Percentiles rank a stretch among this genome's conserved stretches.
These are phyloP conservation scores for Caprella mutica DNA, from an alignment of 2,888 invertebrate genomes.

Conservation along the genomic window DNA sequence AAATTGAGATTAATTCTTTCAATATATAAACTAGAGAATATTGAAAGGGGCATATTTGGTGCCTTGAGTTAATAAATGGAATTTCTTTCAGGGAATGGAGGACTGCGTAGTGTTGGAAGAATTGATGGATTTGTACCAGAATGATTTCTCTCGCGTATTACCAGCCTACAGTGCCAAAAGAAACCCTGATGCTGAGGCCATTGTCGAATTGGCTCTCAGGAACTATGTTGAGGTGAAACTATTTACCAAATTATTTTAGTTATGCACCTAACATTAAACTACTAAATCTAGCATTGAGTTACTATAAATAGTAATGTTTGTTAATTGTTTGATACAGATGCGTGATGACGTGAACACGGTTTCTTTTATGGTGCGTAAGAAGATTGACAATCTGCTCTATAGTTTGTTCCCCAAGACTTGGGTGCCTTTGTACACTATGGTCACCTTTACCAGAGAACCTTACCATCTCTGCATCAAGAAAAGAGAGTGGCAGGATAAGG, in stretches of 20 bases:
- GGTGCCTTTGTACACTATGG: slow-evolving; percentile 88
- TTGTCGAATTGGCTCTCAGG: slow-evolving; percentile 92
- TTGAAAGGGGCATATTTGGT: neutral
- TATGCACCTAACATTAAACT: neutral
- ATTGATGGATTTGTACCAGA: slow-evolving; percentile 51
- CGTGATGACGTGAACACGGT: slow-evolving; percentile 72
- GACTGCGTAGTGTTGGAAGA: slow-evolving; percentile 72
- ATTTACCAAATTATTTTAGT: too few species aligned
- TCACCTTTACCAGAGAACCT: slow-evolving; percentile 76
- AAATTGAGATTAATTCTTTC: neutral
- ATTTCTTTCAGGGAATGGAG: slow-evolving; percentile 69
- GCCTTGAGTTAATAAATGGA: too few species aligned
- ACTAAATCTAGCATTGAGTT: neutral
- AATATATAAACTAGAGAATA: neutral
- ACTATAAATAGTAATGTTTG: neutral
- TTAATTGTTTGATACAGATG: slow-evolving; percentile 52
- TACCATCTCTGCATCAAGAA: slow-evolving; percentile 74
- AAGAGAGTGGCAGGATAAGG: slow-evolving; percentile 76
- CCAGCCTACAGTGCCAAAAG: slow-evolving; percentile 60
- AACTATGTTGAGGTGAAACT: slow-evolving; percentile 91
- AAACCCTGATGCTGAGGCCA: slow-evolving; percentile 73
- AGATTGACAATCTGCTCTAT: slow-evolving; percentile 65
- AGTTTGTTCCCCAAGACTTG: slow-evolving; percentile 62
- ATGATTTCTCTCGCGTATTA: slow-evolving; percentile 54
- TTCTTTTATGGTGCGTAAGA: slow-evolving; percentile 69